These are phyloP conservation scores for Agraylea sexmaculata DNA, from an alignment of 1,140 invertebrate genomes.

Conservation along the genomic window DNA sequence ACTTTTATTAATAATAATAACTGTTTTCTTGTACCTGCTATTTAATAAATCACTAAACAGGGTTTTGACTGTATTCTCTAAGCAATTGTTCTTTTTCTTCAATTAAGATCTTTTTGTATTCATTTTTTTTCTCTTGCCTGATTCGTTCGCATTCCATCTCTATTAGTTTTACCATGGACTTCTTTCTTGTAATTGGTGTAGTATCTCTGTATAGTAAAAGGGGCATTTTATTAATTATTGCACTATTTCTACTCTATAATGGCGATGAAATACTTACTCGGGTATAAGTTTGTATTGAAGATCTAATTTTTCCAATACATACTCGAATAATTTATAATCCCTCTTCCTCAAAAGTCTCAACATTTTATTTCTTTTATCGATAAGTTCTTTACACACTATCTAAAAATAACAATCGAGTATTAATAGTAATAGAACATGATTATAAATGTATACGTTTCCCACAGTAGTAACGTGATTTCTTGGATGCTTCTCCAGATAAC, in stretches of 20 bases:
- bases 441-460: conserved; percentile 1
- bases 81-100: conserved; percentile 56
- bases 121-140: conserved; percentile 46
- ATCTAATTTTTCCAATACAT: conserved; percentile 70
- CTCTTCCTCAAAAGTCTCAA: conserved; percentile 53
- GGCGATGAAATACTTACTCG: conserved; percentile 31
- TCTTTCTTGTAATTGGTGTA: conserved; percentile 51
- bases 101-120: conserved; percentile 50
- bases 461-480: conserved; percentile 15
- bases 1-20: not conserved
- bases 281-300: conserved; percentile 60
- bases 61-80: conserved; percentile 38
- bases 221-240: conserved; percentile 22
- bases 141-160: conserved; percentile 55
- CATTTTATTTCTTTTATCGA: conserved; percentile 62
- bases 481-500: conserved; percentile 35
- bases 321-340: conserved; percentile 79
- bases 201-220: conserved; percentile 23
- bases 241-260: not conserved
- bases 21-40: not conserved
- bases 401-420: conserved; percentile 20
- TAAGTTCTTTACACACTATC: conserved; percentile 51
- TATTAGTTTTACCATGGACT: conserved; percentile 51
- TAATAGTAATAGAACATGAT: conserved; percentile 1
- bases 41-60: conserved; percentile 2